Base-by-base conservation (phyloP, 1,140 invertebrate genomes). In the Phocides pigmalion region DNA sequence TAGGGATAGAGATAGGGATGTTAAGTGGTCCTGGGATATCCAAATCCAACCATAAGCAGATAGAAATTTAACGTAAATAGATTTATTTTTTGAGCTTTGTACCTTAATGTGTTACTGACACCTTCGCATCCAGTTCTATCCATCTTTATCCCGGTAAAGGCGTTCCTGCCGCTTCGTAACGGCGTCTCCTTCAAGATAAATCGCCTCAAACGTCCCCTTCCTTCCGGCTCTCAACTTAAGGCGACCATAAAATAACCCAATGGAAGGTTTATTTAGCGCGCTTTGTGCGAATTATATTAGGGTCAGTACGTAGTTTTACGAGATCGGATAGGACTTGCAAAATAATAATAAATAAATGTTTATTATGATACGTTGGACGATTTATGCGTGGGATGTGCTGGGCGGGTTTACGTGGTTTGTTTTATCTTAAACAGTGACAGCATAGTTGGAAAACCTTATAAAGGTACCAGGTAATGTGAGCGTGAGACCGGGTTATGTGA, bases 301-400 rank as follows among this genome's bases (percentile, higher is more conserved):
- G 53, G 53, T 58, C 53, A 58, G 20, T 28, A 6, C 14, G 15
- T n/a, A 25, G 19, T 42, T 56, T 42, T 44, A 42, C 39, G 39
- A 42, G 20, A 44, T 41, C 37, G 17, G 37, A 56, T 16, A 22
- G 39, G 53, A 42, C 53, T 42, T 56, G 53, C 53, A 56, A 56
- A 56, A 56, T 56, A 56, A 56, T 54, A 54, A 37, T 56, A 56
- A 56, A 56, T 56, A 56, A 28, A 15, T 8, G 51, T 35, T 16
- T 56, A 42, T 42, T 2, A 39, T 4, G 19, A 12, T 32, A 19
- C 15, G 9, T 41, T 19, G 37, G 3, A 14, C 12, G n/a, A 32
- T 54, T 54, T 53, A 53, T 41, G 17, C 8, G 16, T 20, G 20
- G 2, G 20, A 22, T 5, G 20, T 22, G 25, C n/a, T 28, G 25